phyloP scores from a whole-genome alignment of 2,113 vertebrate genomes.

The Dendrocopos noguchii region DNA sequence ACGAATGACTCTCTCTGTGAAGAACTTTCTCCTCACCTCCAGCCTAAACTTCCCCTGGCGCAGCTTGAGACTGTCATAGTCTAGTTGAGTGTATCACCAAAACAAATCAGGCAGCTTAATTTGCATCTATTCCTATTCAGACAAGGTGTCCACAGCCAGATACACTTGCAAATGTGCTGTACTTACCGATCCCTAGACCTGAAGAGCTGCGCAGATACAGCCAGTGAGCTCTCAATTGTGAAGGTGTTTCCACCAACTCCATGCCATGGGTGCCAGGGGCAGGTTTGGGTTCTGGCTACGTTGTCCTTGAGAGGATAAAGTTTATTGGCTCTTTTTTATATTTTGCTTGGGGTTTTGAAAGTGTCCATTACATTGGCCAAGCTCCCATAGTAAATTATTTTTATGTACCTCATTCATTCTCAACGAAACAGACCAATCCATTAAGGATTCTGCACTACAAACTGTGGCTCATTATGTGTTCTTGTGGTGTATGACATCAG shows the following conservation, averaged over 20 bases:
- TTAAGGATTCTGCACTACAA: constrained; percentile 26
- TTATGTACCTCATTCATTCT: constrained; percentile 34
- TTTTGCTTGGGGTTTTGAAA: not conserved
- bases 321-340: not conserved
- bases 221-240: not conserved
- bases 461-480: constrained; percentile 50
- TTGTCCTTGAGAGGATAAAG: not conserved
- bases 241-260: not conserved
- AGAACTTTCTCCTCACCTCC: too few relatives aligned
- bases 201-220: not conserved
- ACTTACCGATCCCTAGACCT: not conserved
- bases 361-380: not conserved
- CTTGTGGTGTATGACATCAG: constrained; percentile 66
- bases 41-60: too few relatives aligned
- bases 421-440: not conserved
- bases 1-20: too few relatives aligned
- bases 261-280: rapidly evolving
- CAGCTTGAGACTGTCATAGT: too few relatives aligned
- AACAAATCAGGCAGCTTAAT: not conserved
- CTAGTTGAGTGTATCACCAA: not conserved
- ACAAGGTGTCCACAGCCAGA: not conserved
- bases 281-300: not conserved
- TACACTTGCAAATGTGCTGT: not conserved
- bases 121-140: not conserved
- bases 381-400: constrained; percentile 31